Base-by-base conservation (phyloP, 2,888 invertebrate species). In the Fissipunctia ypsillon region DNA sequence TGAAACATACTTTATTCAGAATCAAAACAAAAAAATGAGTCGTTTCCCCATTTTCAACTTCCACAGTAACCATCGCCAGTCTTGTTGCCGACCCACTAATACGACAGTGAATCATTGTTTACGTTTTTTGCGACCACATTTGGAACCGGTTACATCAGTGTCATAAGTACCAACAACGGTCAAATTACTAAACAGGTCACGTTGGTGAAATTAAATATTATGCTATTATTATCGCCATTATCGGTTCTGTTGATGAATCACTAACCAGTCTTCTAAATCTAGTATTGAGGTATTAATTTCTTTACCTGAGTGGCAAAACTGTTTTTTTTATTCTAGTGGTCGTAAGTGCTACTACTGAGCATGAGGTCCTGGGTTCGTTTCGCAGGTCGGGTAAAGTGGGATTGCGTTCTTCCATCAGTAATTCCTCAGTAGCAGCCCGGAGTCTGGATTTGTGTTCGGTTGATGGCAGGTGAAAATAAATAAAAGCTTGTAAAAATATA, bases 91-190 rank as follows among this genome's bases (percentile, higher is more conserved):
- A 41, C 54, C 54, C 7, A 38, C 57, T 43, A 38, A 28, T 16
- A 16, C 22, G 12, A 14, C 25, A n/a, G 25, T 88, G 88, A 88
- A 9, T 88, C 88, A 88, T 73, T 87, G 85, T 86, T 88, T 86
- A 87, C 75, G 57, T 83, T 87, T 87, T 88, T 84, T 80, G 77
- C 73, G 72, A 68, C 41, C 57, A 74, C 28, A n/a, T 71, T n/a
- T 38, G 10, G 10, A 56, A 87, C 84, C 54, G 59, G 83, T 81
- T 79, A 76, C 57, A 57, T 16, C 60, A 78, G 12, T 38, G 50
- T 45, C 38, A 70, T 81, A 77, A 80, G 50, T 50, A 22, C 59
- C 22, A 64, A 28, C 54, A 82, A 63, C 54, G 19, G 56, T 69
- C 73, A 69, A 72, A 78, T 84, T 81, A 77, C 59, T 52, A 79